Base-by-base conservation (phyloP, 1,140 invertebrate species). In the Cataglyphis hispanica region DNA sequence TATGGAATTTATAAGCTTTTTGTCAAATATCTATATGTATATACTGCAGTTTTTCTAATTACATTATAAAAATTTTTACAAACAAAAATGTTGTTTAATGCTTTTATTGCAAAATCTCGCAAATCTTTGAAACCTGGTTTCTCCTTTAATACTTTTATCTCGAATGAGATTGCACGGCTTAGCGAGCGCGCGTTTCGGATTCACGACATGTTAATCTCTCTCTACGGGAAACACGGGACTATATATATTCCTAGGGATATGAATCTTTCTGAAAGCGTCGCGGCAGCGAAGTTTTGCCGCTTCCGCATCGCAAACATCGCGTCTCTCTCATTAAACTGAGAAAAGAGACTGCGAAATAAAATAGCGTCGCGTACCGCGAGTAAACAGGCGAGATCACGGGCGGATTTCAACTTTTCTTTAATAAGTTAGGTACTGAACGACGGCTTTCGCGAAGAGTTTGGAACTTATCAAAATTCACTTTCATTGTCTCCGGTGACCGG, bases 381-480 rank as follows among this genome's bases (percentile, higher is more conserved):
- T 83, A 83, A 83, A 83, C 67, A 70, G 50, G 50, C 37, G 78
- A 61, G 67, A 83, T 72, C 67, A 37, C 19, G 19, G 22, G 13
- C 10, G 75, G 19, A n/a, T 74, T 83, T 83, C 37, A 83, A 34
- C 27, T 43, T 60, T 27, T 43, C 53, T 74, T 83, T 83, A 83
- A 83, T 83, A 83, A 83, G 37, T 56, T 46, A 19, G 78, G 11
- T 60, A 31, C 53, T 27, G 67, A 72, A 74, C 53, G 78, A 72
- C 25, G 25, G 50, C 56, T 53, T 31, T 40, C 25, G 37, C 13
- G 37, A n/a, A 61, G 25, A 74, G 66, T 74, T 83, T 60, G 53
- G 25, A 83, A 83, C 67, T 83, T 83, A 74, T 83, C 78, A 83
- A 83, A 83, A 83, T 83, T 74, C 78, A 40, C 78, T 83, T 74